Conservation (phyloP, 1,140 invertebrate genomes). For the Aleiodes sp. region DNA sequence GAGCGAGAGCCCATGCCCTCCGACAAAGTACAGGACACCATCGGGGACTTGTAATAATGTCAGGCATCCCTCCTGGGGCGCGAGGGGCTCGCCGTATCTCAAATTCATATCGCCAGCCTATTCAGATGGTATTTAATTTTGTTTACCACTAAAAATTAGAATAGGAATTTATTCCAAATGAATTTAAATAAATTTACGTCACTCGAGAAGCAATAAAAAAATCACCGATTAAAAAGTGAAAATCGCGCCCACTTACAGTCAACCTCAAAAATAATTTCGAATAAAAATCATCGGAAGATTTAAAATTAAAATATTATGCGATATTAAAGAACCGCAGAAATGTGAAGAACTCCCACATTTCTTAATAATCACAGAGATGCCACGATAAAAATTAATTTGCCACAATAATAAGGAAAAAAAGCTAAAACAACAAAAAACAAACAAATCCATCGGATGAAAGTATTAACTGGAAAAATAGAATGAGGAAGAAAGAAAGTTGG, state of each 20-base stretch:
- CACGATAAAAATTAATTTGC: no score
- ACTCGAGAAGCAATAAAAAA: no score
- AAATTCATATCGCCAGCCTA: constrained; percentile 83
- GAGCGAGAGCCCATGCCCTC: constrained; percentile 70
- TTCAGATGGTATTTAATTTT: constrained; percentile 76
- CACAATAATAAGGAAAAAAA: background rate
- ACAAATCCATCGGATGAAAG: constrained; percentile 7
- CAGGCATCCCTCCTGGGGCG: constrained; percentile 87
- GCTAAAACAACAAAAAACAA: background rate
- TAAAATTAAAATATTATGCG: no score
- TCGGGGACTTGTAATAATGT: constrained; percentile 96
- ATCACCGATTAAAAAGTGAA: no score
- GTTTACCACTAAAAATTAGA: background rate
- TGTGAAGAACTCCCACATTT: no score
- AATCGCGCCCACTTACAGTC: no score
- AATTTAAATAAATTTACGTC: no score
- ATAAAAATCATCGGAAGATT: no score
- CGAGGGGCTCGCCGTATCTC: constrained; percentile 83
- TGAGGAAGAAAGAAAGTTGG: constrained; percentile 33
- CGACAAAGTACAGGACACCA: constrained; percentile 81
- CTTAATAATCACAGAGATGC: no score
- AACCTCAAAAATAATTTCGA: no score
- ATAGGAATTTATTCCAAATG: background rate
- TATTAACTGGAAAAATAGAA: constrained; percentile 19
- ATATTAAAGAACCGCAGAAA: no score